Evolutionary conservation across 2,888 invertebrate species (phyloP), one percentile per base, ranked within the genome.

Genomic region (Sarcophaga rosellei): DNA sequence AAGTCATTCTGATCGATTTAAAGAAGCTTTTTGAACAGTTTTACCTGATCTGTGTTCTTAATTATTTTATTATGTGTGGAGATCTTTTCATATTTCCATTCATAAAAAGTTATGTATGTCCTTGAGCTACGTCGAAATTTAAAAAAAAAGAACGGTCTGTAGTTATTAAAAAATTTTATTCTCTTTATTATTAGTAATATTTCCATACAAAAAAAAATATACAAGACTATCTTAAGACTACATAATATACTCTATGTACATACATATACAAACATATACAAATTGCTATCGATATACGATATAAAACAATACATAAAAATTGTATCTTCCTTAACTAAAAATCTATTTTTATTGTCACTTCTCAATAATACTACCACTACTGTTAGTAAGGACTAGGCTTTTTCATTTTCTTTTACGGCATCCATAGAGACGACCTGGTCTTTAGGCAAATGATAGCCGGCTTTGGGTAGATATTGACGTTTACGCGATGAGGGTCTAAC

Each of bases 401-500:
- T 83, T 4, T 45, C 2, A 3, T 66, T 74, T 66, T 78, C 62
- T 20, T 23, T 79, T 2, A 65, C 23, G 3, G 63, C 12, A 11
- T 84, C 75, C 17, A 84, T 10, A 17, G 47, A 47, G 0, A 69
- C 73, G 15, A 90, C 80, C 87, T 91, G 89, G 77, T 92, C 92
- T 0, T 81, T 76, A 0, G 92, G 92, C 23, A 85, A 80, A 75
- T 90, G 88, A 80, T 92, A 92, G 2, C 89, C 92, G 3, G 80
- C 82, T 53, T 90, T 93, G 2, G 92, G 92, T 35, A 92, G 85
- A 84, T 91, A 92, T 87, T 92, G 92, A 1, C 89, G 90, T 83
- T 93, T 92, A 15, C 91, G 89, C 8, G 92, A 91, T 6, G 90
- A 88, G 0, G 93, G 93, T 21, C 93, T 89, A 44, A 93, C 87